Evolutionary conservation across 2,888 invertebrate genomes (phyloP).

Genomic region (Drosophila quinaria): DNA sequence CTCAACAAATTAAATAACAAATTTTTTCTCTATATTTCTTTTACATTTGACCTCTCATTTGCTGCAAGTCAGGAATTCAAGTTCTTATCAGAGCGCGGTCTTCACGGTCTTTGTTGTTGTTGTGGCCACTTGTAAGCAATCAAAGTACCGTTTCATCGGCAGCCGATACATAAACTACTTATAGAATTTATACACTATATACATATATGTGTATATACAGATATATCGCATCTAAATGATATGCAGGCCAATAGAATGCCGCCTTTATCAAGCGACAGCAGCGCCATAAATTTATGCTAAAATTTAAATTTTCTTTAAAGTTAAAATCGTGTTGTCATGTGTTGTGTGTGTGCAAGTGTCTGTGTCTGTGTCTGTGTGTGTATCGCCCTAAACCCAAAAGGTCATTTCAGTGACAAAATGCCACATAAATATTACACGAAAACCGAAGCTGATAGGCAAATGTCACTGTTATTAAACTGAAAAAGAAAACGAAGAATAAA

Average conservation of each 20-base stretch:
- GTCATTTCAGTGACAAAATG: conserved; percentile 72
- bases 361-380: conserved; percentile 21
- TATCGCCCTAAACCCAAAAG: conserved; percentile 44
- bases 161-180: conserved; percentile 61
- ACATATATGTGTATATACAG: neutral
- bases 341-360: conserved; percentile 15
- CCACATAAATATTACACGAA: conserved; percentile 74
- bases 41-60: conserved; percentile 21
- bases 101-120: conserved; percentile 39
- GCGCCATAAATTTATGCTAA: conserved; percentile 76
- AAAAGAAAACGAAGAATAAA: conserved; percentile 33
- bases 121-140: conserved; percentile 58
- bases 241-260: conserved; percentile 58
- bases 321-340: conserved; percentile 45
- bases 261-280: conserved; percentile 53
- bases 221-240: conserved; percentile 59
- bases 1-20: conserved; percentile 1
- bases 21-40: neutral
- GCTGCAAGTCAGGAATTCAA: neutral
- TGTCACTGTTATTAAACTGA: conserved; percentile 72
- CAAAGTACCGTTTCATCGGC: conserved; percentile 61
- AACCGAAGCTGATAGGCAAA: conserved; percentile 67
- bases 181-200: conserved; percentile 32
- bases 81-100: conserved; percentile 38
- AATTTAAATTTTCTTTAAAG: conserved; percentile 76